Evolutionary conservation across 2,113 vertebrate genomes (phyloP), one percentile per base, ranked within the genome.

Genomic region (Phylloscopus whistleri): DNA sequence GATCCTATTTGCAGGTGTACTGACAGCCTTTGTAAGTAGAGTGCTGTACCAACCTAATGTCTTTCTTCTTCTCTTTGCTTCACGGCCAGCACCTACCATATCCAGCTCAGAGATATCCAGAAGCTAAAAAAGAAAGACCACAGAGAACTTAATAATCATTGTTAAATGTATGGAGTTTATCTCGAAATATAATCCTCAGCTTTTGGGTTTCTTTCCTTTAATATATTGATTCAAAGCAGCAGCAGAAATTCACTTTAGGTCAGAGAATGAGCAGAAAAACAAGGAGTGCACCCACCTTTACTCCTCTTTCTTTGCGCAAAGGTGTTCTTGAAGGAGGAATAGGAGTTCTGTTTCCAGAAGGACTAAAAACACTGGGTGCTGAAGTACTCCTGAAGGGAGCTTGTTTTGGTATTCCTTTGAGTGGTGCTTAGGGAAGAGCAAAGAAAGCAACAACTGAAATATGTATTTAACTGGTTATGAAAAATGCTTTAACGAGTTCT

Each of bases 331-430:
- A 98, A 1, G 99, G 99, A 9, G 99, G 98, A 67, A 99, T 99
- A 10, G 99, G 98, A 27, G 99, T 98, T 95, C 99, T 98, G 77
- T 99, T 99, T 88, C 99, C 99, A 26, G 99, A 97, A 15, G 99
- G 99, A 95, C 98, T 99, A 97, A 99, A 99, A 68, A 99, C 99
- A 49, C 99, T 99, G 56, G 99, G 99, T 16, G 99, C 97, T 9
- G 99, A 98, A 63, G 99, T 99, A 93, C 98, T 99, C 88, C 99
- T 98, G 97, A 99, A 99, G 0, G 99, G 99, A 17, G 99, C 99
- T 97, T 98, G 98, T 97, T 99, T 99, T 56, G 99, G 99, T 95
- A 99, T 99, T 85, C 99, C 99, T 97, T 99, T 99, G 63, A 99
- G 99, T 9, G 99, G 99, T 59, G 99, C 99, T 99, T 95, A 11